These are phyloP conservation scores for Drosophila formosana DNA, from an alignment of 2,888 invertebrate species.

Conservation along the genomic window DNA sequence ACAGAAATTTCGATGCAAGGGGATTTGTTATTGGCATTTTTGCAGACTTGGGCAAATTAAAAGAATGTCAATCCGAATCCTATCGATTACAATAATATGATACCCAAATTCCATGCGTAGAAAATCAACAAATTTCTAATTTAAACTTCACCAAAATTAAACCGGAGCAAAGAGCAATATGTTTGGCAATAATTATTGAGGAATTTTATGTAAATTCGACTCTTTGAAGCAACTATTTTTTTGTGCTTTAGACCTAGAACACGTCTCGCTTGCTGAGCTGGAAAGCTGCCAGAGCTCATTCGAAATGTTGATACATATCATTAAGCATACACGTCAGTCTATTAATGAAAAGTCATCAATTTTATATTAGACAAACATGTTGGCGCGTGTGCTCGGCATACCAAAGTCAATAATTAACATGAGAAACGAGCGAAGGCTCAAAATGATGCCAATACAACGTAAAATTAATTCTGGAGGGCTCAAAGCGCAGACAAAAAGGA, in stretches of 20 bases:
- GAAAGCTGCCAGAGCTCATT: neutral
- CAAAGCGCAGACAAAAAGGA: neutral
- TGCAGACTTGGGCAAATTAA: conserved; percentile 22
- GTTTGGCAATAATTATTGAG: neutral
- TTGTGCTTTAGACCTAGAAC: neutral
- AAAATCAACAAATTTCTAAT: conserved; percentile 32
- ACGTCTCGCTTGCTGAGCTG: conserved; percentile 6
- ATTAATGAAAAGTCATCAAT: conserved; percentile 63
- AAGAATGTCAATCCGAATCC: conserved; percentile 15
- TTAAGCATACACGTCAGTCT: conserved; percentile 6
- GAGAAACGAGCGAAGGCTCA: conserved; percentile 5
- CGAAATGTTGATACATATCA: conserved; percentile 9
- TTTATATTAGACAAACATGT: conserved; percentile 43
- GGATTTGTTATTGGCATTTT: conserved; percentile 54
- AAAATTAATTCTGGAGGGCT: neutral
- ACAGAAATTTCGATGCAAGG: conserved; percentile 31
- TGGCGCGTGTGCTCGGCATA: conserved; percentile 55
- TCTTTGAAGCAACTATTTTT: neutral
- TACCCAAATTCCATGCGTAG: conserved; percentile 2
- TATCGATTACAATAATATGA: conserved; percentile 13
- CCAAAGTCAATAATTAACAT: conserved; percentile 56
- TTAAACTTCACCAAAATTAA: conserved; percentile 3
- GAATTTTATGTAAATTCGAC: neutral
- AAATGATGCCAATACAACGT: conserved; percentile 7
- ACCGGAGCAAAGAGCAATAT: neutral